Evolutionary conservation across 2,113 vertebrate genomes (phyloP), one percentile per base, ranked within the genome.

Genomic region (Psettodes erumei): DNA sequence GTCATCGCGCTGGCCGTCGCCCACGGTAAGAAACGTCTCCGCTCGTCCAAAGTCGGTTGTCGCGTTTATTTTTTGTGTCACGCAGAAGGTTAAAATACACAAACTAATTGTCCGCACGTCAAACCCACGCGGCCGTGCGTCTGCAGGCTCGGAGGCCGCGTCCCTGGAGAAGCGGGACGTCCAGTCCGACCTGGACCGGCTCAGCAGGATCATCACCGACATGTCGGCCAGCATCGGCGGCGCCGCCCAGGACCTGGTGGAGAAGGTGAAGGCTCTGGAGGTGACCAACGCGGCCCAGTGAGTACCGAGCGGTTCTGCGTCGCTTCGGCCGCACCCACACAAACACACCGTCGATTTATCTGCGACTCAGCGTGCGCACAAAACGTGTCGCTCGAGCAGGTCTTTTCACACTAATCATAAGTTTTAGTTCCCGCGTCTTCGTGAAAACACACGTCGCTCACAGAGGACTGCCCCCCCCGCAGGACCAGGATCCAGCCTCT

Each of bases 241-340:
- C 1, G 37, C 70, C 1, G 75, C 85, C 28, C 64, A 83, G 71
- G 85, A 88, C 7, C 53, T 92, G 48, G 68, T 92, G 71, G 87
- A 92, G 58, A 87, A 81, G 53, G 51, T 92, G 35, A 92, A 91
- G 82, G 23, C 77, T 21, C 47, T 86, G 1, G 83, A 91, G 60
- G 48, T 92, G 79, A 71, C 83, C 79, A 85, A 69, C 87, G 75
- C 79, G 19, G 90, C 91, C 7, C 86, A 88, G 92, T 94, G 71
- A 91, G 89, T 90, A 13, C n/a, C n/a, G n/a, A n/a, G n/a, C n/a
- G n/a, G n/a, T n/a, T n/a, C n/a, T n/a, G n/a, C n/a, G n/a, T n/a
- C n/a, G n/a, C n/a, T n/a, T n/a, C n/a, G n/a, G n/a, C n/a, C n/a
- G n/a, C n/a, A 13, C 33, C 62, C 27, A 18, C 33, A 54, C 15